Base-by-base conservation (phyloP, 1,140 invertebrate genomes). In the Eumaeus atala region DNA sequence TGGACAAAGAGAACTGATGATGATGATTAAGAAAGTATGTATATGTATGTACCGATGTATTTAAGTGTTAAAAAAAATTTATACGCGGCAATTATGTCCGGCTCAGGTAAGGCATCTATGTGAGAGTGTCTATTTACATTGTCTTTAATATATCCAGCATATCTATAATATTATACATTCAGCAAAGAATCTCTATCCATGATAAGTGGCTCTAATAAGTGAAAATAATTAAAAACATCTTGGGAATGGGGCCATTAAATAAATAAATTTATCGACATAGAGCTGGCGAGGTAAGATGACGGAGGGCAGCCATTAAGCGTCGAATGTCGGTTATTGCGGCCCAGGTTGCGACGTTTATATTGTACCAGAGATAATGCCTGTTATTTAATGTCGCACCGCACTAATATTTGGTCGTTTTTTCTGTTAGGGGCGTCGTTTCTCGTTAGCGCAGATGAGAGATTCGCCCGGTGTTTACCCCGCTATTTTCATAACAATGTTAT, bases 361-460 rank as follows among this genome's bases (percentile, higher is more conserved):
- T 77, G 69, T 72, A 64, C 59, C 53, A 56, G 59, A 76, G 69
- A 79, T 79, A 75, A 79, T 77, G 65, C 59, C 68, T 35, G 68
- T 74, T 77, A 77, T 75, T 77, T 77, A 68, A 63, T 65, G 67
- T 71, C 51, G 51, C 61, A 61, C 60, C 62, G 57, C 58, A 70
- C 69, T 74, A 74, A 79, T 75, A 70, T 70, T 71, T 60, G 62
- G 66, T 51, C 44, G 65, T 64, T 72, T 67, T 75, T 74, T 71
- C 58, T 71, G 60, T 66, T 48, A 54, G 51, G 52, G 52, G 59
- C 56, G 67, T 67, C 66, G 59, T 60, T 72, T 66, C 61, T 74
- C 62, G 57, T 71, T 70, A 73, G 59, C 55, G 51, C 37, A 47
- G 49, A 61, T 58, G 59, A 56, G 58, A 64, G 53, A 58, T 62